Base-by-base conservation (phyloP, 2,797 vertebrate genomes). In the Geotrypetes seraphini region DNA sequence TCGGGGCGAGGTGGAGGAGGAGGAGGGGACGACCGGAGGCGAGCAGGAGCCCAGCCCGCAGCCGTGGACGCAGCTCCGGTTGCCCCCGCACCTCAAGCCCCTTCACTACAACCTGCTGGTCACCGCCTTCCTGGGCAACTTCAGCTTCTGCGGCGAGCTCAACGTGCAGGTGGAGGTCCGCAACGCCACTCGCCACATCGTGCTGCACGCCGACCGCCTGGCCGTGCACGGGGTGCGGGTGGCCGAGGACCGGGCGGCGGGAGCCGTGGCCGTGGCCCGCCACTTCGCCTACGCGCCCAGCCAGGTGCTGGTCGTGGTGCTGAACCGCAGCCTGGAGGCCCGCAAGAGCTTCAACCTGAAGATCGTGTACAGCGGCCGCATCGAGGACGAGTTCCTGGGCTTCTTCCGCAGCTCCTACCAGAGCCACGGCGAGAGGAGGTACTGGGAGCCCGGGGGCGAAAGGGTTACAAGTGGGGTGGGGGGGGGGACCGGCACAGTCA, bases 371-470 rank as follows among this genome's bases (percentile, higher is more conserved):
- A 79, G 81, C 28, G 92, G 88, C 11, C 70, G 83, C 53, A 96
- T 92, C 12, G 88, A 96, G 57, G 87, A 96, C 33, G 91, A 97
- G 63, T 86, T 97, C 42, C 68, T 97, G 32, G 94, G 92, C 26
- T 97, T 97, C 75, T 97, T 92, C 73, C 83, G 89, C 56, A 97
- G 92, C 72, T 91, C 91, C 3, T 97, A 96, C 60, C 73, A 78
- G 42, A 71, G 90, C 49, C 75, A 89, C 32, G 81, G 87, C 47
- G 90, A 96, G 66, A 87, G 67, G 78, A 90, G 89, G 94, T 96
- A 88, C 4, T 39, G 19, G 45, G 15, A 4, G 24, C 18, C 20
- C 19, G 16, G 36, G 46, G 14, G n/a, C n/a, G n/a, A n/a, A n/a
- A n/a, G n/a, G n/a, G n/a, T n/a, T n/a, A n/a, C n/a, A n/a, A n/a